phyloP scores from a whole-genome alignment of 2,888 invertebrate species.

The Geophilus truncorum region DNA sequence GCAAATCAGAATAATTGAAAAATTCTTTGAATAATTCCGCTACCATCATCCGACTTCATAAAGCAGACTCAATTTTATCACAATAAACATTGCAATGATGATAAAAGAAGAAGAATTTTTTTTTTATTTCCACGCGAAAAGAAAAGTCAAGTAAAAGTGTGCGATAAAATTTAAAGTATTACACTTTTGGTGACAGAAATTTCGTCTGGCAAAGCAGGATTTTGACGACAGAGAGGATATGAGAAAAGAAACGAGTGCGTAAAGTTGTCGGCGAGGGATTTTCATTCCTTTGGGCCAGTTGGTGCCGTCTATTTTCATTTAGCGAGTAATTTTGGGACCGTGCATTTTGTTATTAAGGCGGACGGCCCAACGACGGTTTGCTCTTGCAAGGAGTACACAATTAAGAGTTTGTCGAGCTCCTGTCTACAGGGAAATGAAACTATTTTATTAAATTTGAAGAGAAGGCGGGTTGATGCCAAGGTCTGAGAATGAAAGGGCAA shows the following conservation, averaged over 20 bases:
- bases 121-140: not conserved
- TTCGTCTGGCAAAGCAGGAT: not conserved
- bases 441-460: not conserved
- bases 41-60: too few relatives aligned
- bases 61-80: too few relatives aligned
- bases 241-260: not conserved
- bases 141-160: not conserved
- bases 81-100: too few relatives aligned
- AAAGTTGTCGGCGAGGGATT: conserved; percentile 1
- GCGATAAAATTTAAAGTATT: not conserved
- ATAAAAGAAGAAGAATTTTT: not conserved
- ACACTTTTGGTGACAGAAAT: not conserved
- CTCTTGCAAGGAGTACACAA: not conserved
- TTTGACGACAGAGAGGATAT: not conserved
- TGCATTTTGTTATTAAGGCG: not conserved
- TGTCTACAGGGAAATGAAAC: not conserved
- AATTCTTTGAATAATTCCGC: too few relatives aligned
- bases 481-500: not conserved
- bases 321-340: not conserved
- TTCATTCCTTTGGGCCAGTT: not conserved
- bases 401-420: not conserved
- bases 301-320: conserved; percentile 7
- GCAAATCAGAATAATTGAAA: too few relatives aligned
- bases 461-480: not conserved
- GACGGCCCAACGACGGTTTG: not conserved